Percentiles rank a stretch among this genome's conserved stretches.
Evolutionary conservation across 2,113 vertebrate species (phyloP).

Genomic region (Pachycephala philippinensis): DNA sequence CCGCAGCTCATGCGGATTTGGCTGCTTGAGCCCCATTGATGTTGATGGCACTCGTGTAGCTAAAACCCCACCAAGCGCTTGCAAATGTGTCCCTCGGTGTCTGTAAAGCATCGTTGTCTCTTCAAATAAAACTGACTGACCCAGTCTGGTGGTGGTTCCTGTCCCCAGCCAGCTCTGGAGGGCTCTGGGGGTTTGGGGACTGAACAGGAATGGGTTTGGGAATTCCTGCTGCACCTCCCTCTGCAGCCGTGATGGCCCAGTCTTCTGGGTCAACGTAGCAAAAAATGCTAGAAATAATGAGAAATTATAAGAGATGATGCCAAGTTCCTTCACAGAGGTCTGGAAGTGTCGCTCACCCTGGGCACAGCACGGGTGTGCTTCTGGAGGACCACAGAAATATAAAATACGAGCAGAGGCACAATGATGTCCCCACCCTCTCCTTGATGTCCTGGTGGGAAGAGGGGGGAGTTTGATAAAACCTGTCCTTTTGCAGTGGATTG

Average conservation of each 20-base stretch:
- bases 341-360: background rate
- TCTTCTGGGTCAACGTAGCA: background rate
- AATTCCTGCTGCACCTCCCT: background rate
- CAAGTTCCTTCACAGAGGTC: background rate
- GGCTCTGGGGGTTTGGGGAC: background rate
- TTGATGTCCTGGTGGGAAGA: accelerated
- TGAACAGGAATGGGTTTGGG: background rate
- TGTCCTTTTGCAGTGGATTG: background rate
- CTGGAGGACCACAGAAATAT: background rate
- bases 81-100: background rate
- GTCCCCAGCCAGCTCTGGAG: background rate
- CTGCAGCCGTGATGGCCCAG: accelerated
- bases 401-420: background rate
- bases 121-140: background rate
- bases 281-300: background rate
- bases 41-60: background rate
- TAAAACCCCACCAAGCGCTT: background rate
- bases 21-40: background rate
- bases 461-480: background rate
- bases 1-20: background rate
- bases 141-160: background rate
- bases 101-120: background rate
- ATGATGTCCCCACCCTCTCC: background rate
- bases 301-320: background rate
- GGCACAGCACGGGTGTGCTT: accelerated